These are phyloP conservation scores for Perccottus glenii DNA, from an alignment of 2,113 vertebrate species.

Conservation along the genomic window DNA sequence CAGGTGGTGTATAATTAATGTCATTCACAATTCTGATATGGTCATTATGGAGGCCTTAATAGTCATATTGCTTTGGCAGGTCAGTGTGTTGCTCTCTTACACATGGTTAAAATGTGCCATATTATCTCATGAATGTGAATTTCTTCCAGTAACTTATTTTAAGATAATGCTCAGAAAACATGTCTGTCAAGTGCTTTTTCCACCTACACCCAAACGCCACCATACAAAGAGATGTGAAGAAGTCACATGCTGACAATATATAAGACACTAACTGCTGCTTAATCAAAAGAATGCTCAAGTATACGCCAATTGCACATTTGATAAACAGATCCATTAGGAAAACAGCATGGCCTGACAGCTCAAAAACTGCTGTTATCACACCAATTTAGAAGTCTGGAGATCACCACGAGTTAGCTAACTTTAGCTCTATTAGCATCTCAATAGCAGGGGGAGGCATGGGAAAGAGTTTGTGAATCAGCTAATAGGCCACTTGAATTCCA, in stretches of 20 bases:
- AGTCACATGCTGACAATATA: not conserved
- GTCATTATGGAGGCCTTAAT: not conserved
- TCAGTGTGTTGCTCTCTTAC: too few relatives aligned
- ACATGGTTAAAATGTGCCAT: too few relatives aligned
- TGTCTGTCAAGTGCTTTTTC: too few relatives aligned
- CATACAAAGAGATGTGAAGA: not conserved
- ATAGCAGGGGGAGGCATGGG: not conserved
- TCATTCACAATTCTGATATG: not conserved
- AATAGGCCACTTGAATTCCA: conserved; percentile 10
- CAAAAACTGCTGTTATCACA: not conserved
- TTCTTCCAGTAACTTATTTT: too few relatives aligned
- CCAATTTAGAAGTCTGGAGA: not conserved
- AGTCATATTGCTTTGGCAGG: not conserved
- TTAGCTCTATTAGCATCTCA: conserved; percentile 1
- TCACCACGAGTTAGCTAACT: conserved; percentile 5
- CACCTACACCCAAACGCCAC: not conserved
- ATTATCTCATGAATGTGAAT: too few relatives aligned
- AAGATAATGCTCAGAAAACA: too few relatives aligned
- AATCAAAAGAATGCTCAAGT: conserved; percentile 2
- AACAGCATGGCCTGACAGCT: not conserved
- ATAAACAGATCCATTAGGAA: conserved; percentile 15
- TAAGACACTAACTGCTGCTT: not conserved
- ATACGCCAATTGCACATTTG: not conserved
- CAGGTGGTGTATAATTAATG: not conserved
- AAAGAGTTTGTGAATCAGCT: conserved; percentile 2